Base-by-base conservation (phyloP, 2,888 invertebrate genomes). In the Stenodera caucasica region DNA sequence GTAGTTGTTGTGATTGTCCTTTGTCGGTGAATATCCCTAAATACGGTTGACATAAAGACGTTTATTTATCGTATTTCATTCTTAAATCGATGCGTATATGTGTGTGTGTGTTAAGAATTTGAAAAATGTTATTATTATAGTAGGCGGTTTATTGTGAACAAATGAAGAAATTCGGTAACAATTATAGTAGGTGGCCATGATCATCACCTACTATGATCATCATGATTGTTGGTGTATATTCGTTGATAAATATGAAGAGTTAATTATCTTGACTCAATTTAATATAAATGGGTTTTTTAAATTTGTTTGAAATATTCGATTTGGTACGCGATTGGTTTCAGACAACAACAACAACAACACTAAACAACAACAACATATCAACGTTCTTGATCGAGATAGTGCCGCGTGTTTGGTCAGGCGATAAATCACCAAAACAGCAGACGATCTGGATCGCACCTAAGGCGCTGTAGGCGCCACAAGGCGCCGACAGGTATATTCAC, bases 391-490 rank as follows among this genome's bases (percentile, higher is more conserved):
- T 45, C 45, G 45, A 45, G 45, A 45, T 45, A 45, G 45, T 45
- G 45, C 45, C 45, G 45, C 18, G 64, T 64, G 64, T 62, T 64
- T 64, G 60, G 54, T 77, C 78, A 75, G 69, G 72, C 69, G 66
- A 64, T 61, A 64, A 58, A 62, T 66, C 62, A 66, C 64, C 59
- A 21, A 30, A 55, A 49, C 49, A 56, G 50, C 62, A 62, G 70
- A 71, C 70, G 71, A 63, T 57, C 49, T 65, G 64, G 45, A 71
- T 72, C 71, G 68, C 73, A 73, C 71, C 68, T 65, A 65, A 72
- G 73, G 73, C 71, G 73, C 70, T 70, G 64, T 64, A 65, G 67
- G 67, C 70, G 64, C 68, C 65, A 70, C 70, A 68, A 69, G 72
- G 72, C 72, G 72, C 72, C 72, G 70, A 63, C 60, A 66, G 67